Base-by-base conservation (phyloP, 2,888 invertebrate genomes). In the Diaperis boleti region DNA sequence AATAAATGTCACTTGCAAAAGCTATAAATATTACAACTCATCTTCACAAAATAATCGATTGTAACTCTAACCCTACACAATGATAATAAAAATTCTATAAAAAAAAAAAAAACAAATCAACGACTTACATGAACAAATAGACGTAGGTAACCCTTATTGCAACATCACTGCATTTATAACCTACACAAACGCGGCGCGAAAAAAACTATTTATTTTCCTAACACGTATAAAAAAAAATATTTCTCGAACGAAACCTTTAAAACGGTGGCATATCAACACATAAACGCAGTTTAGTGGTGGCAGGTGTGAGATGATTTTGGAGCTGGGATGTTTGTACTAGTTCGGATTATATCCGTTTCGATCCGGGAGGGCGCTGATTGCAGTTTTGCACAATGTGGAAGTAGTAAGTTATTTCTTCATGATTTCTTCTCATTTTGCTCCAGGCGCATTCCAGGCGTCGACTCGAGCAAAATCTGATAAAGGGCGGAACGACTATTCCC, bases 361-460 rank as follows among this genome's bases (percentile, higher is more conserved):
- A 65, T 65, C 65, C 65, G 59, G 65, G 65, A 55, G 59, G 65
- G 65, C 65, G 65, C 55, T 64, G 37, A 54, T 37, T 39, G 33
- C 17, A 17, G 6, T 17, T 18, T 1, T 42, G 20, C 20, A 42
- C 41, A 17, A 42, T 10, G 41, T 20, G 18, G 6, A 10, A 8
- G 15, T 42, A 10, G 20, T 42, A n/a, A n/a, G n/a, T n/a, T n/a
- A n/a, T n/a, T n/a, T n/a, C n/a, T n/a, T n/a, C n/a, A n/a, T n/a
- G n/a, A n/a, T n/a, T n/a, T n/a, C n/a, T n/a, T n/a, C n/a, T n/a
- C n/a, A n/a, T 42, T 10, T 11, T 20, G 10, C 7, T 42, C 20
- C 17, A 20, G 41, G 10, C 20, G 41, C 18, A n/a, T n/a, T n/a
- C n/a, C n/a, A n/a, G n/a, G n/a, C n/a, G n/a, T n/a, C n/a, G n/a